Percentiles rank a stretch among this genome's conserved stretches.
Conservation (phyloP, 2,888 invertebrate species). For the Hemicrepidius hirtus region DNA sequence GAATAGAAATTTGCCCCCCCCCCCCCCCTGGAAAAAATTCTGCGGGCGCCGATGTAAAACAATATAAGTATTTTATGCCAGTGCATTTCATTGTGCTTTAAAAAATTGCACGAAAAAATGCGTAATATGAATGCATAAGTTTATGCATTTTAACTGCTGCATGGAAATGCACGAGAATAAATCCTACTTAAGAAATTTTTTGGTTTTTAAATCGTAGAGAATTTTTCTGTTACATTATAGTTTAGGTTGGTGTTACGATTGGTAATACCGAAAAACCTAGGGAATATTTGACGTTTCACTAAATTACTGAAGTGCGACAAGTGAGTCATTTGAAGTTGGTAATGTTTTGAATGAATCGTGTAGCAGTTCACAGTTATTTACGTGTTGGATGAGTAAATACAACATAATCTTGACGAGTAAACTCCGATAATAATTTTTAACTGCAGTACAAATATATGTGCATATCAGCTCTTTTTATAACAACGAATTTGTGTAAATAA, state of each 20-base stretch:
- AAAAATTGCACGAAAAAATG: no score
- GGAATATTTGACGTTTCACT: slow-evolving; percentile 32
- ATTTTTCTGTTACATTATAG: not conserved
- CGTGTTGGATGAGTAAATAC: slow-evolving; percentile 23
- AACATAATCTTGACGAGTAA: slow-evolving; percentile 29
- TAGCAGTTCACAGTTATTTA: slow-evolving; percentile 31
- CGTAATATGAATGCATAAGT: no score
- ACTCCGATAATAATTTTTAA: slow-evolving; percentile 52
- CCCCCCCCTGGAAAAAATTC: no score
- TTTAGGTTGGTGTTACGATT: not conserved
- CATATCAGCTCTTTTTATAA: slow-evolving; percentile 63
- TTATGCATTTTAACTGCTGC: no score
- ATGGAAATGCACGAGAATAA: no score
- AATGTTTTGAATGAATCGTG: slow-evolving; percentile 41
- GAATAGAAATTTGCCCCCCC: no score
- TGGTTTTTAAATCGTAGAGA: not conserved
- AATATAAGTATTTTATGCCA: no score
- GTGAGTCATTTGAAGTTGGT: slow-evolving; percentile 47
- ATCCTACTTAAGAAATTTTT: no score
- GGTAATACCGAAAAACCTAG: not conserved
- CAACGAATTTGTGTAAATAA: slow-evolving; percentile 63
- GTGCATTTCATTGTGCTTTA: no score
- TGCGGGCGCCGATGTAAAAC: no score
- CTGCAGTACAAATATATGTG: slow-evolving; percentile 63
- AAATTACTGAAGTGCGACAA: slow-evolving; percentile 8